Percentiles rank a stretch among this genome's conserved stretches.
Conservation (phyloP, 2,113 vertebrate species). For the Sylvietta virens region DNA sequence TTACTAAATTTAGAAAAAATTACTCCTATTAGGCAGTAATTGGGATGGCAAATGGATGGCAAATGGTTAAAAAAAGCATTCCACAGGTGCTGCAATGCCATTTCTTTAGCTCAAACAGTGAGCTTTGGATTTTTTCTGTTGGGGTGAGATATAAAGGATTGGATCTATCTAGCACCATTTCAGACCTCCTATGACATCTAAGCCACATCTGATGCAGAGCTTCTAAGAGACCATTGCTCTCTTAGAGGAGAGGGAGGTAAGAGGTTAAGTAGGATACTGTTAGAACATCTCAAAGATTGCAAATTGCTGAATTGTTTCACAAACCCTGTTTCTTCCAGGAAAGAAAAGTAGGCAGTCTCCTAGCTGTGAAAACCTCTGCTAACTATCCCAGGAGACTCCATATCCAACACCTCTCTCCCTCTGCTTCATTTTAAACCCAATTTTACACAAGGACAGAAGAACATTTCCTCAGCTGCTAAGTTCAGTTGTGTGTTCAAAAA, state of each 20-base stretch:
- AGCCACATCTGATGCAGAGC: background rate
- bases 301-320: background rate
- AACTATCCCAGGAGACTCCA: background rate
- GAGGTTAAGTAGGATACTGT: background rate
- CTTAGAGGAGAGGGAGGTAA: background rate
- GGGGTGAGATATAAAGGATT: background rate
- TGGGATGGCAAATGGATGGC: background rate
- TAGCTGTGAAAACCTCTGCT: background rate
- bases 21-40: background rate
- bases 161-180: background rate
- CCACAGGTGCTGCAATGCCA: background rate
- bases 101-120: background rate
- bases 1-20: no score
- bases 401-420: background rate
- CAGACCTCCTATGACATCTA: background rate
- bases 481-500: background rate
- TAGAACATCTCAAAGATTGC: background rate
- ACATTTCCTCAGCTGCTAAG: background rate
- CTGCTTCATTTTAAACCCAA: background rate
- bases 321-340: background rate
- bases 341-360: background rate
- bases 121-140: background rate
- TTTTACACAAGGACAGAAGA: background rate
- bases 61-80: background rate
- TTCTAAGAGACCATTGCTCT: background rate